These are phyloP conservation scores for Drosophila nr. fundita DNA, from an alignment of 2,888 invertebrate species.

Conservation along the genomic window DNA sequence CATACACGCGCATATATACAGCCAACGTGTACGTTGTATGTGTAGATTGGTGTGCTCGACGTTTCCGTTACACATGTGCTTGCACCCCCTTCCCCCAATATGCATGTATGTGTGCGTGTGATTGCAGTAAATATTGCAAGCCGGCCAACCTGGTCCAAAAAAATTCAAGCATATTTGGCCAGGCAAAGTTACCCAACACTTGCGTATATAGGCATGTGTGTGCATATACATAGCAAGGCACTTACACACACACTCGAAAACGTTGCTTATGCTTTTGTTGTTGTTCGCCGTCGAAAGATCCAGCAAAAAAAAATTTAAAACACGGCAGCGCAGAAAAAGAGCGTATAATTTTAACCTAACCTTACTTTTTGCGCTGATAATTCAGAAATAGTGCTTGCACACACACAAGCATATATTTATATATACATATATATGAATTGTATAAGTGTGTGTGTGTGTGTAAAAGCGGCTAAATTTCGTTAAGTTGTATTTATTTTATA, in stretches of 20 bases:
- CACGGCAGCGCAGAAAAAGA: constrained; percentile 58
- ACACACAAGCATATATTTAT: constrained; percentile 21
- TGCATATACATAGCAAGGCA: constrained; percentile 36
- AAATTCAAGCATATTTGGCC: constrained; percentile 46
- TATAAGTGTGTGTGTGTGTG: constrained; percentile 28
- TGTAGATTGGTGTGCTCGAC: constrained; percentile 26
- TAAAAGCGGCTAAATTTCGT: constrained; percentile 48
- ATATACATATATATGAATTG: constrained; percentile 15
- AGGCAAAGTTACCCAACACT: constrained; percentile 71
- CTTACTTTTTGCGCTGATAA: constrained; percentile 78
- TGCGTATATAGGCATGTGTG: constrained; percentile 20
- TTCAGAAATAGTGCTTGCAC: constrained; percentile 72
- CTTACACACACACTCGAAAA: constrained; percentile 28
- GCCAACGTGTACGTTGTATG: constrained; percentile 66
- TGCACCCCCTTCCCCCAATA: background rate
- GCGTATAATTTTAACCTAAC: constrained; percentile 78
- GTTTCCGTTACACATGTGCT: constrained; percentile 67
- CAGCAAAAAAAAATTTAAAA: constrained; percentile 69
- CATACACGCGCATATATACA: constrained; percentile 15
- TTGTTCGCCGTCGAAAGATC: constrained; percentile 75
- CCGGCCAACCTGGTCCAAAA: constrained; percentile 69
- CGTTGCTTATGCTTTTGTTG: constrained; percentile 30
- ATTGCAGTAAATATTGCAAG: constrained; percentile 45
- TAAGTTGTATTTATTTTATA: constrained; percentile 45
- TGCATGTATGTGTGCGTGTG: constrained; percentile 24